Conservation (phyloP, 2,113 vertebrate species). For the Sander vitreus region DNA sequence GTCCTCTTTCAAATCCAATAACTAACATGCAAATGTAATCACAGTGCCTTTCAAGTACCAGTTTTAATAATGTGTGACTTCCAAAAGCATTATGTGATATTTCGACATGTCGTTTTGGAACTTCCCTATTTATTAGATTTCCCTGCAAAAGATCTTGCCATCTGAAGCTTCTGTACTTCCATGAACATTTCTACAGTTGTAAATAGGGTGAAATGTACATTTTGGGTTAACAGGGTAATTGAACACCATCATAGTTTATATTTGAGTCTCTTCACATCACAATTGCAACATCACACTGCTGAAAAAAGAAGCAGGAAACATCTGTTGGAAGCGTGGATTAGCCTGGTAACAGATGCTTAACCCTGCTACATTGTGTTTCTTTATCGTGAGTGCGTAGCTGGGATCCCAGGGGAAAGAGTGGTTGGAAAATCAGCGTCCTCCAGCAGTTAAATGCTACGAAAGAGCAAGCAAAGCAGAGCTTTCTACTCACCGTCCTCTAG, state of each 20-base stretch:
- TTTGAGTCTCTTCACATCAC: neutral
- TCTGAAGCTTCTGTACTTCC: neutral
- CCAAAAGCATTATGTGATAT: neutral
- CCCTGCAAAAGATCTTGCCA: no score
- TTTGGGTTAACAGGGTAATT: neutral
- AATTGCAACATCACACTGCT: neutral
- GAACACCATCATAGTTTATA: neutral
- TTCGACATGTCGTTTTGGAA: neutral
- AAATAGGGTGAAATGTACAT: neutral
- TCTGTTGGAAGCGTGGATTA: constrained; percentile 40
- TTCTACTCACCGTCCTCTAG: constrained; percentile 35
- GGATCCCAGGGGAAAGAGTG: constrained; percentile 20
- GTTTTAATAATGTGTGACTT: neutral
- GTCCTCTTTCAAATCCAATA: neutral
- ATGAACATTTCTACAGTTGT: neutral
- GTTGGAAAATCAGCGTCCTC: constrained; percentile 24
- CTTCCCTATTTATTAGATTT: neutral
- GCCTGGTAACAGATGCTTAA: constrained; percentile 27
- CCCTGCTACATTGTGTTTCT: constrained; percentile 28
- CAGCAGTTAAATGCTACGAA: constrained; percentile 21
- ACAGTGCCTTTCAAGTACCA: neutral
- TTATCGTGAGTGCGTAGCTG: constrained; percentile 9
- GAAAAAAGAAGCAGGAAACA: constrained; percentile 31
- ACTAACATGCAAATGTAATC: neutral
- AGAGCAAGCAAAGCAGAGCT: constrained; percentile 44